phyloP scores from a whole-genome alignment of 1,140 invertebrate species.

The Ephestia elutella region DNA sequence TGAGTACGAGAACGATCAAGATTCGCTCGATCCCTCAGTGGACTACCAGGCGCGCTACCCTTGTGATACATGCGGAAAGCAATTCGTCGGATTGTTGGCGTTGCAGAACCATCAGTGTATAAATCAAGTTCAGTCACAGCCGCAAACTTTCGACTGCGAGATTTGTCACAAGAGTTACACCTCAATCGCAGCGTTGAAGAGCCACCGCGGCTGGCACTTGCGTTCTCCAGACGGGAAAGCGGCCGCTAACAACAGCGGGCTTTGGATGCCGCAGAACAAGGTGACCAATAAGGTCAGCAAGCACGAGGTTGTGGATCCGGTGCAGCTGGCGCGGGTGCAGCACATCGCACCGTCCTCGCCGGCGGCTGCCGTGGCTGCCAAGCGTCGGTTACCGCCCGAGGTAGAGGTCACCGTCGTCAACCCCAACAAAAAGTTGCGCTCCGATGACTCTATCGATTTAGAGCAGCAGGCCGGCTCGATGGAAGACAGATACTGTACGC shows the following conservation, averaged over 20 bases:
- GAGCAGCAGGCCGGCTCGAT: conserved; percentile 38
- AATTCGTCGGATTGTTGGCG: conserved; percentile 63
- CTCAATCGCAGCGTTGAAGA: conserved; percentile 73
- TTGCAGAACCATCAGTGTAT: conserved; percentile 70
- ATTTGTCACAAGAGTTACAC: conserved; percentile 77
- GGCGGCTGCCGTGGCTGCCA: conserved; percentile 28
- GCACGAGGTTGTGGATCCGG: conserved; percentile 59
- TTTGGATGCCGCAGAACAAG: conserved; percentile 74
- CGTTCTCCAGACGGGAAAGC: conserved; percentile 73
- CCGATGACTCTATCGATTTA: conserved; percentile 59
- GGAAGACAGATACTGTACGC: conserved; percentile 75
- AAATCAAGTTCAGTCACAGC: conserved; percentile 42
- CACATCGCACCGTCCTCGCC: conserved; percentile 35
- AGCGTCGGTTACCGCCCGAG: conserved; percentile 66
- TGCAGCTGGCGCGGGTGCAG: conserved; percentile 34
- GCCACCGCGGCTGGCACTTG: conserved; percentile 78
- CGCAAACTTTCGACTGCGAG: conserved; percentile 73
- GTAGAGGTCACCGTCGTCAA: conserved; percentile 71
- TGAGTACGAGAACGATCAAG: conserved; percentile 55
- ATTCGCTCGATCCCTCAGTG: conserved; percentile 44
- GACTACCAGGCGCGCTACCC: conserved; percentile 67
- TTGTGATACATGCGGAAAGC: conserved; percentile 68
- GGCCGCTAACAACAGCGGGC: conserved; percentile 66
- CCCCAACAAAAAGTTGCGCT: conserved; percentile 66
- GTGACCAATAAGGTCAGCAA: conserved; percentile 71